These are phyloP conservation scores for Deroplatys truncata DNA, from an alignment of 2,888 invertebrate genomes.

Conservation along the genomic window DNA sequence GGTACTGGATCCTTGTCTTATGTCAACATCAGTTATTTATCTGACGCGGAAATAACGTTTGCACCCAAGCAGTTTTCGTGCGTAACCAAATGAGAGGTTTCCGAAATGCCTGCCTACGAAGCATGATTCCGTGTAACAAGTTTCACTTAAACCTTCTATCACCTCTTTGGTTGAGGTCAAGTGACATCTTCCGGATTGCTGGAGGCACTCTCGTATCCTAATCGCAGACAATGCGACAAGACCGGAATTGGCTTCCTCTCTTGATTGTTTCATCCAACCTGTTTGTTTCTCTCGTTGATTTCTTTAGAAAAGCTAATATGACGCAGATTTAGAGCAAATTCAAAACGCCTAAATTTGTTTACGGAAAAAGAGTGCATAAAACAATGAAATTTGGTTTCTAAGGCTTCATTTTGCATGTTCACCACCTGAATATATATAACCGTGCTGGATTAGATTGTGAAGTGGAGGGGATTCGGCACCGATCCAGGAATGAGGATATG, in stretches of 20 bases:
- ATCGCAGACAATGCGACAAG: background rate
- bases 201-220: background rate
- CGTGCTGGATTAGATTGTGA: too few species aligned
- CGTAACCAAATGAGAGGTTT: background rate
- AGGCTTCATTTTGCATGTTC: too few species aligned
- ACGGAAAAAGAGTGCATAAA: too few species aligned
- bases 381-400: too few species aligned
- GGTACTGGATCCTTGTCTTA: background rate
- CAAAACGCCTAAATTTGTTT: too few species aligned
- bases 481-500: too few species aligned
- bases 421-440: too few species aligned
- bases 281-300: too few species aligned
- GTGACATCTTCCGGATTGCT: background rate
- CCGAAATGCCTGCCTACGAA: background rate
- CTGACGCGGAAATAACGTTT: background rate
- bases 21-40: background rate
- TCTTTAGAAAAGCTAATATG: too few species aligned
- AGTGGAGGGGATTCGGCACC: too few species aligned
- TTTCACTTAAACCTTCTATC: background rate
- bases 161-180: background rate
- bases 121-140: background rate
- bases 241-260: background rate
- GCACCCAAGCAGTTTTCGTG: background rate
- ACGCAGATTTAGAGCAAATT: too few species aligned
- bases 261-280: too few species aligned